Conservation (phyloP, 1,140 invertebrate species). For the Scaptomyza hsui region DNA sequence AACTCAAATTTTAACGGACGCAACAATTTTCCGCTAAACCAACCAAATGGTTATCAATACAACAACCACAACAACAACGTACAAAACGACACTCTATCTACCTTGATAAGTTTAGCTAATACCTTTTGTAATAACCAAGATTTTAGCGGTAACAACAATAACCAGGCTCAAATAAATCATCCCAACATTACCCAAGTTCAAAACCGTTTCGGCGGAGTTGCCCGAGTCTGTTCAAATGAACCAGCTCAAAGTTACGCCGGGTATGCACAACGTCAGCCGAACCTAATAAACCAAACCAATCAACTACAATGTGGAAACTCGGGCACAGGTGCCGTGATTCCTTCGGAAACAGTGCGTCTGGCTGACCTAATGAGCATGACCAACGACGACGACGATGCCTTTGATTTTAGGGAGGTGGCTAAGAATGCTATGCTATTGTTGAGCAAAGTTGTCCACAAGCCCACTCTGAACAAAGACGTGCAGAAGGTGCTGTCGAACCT, state of each 20-base stretch:
- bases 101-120: conserved; percentile 17
- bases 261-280: background rate
- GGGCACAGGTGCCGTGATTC: background rate
- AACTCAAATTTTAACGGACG: background rate
- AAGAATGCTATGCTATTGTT: conserved; percentile 56
- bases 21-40: background rate
- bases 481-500: conserved; percentile 50
- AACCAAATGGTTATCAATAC: conserved; percentile 3
- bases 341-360: conserved; percentile 18
- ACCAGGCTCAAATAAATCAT: background rate
- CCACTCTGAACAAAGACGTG: conserved; percentile 41
- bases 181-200: background rate
- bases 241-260: background rate
- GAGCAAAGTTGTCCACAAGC: conserved; percentile 41
- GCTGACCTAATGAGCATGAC: conserved; percentile 27
- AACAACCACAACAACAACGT: background rate
- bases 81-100: background rate
- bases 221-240: background rate
- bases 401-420: conserved; percentile 37
- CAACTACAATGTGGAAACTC: conserved; percentile 13
- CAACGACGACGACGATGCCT: background rate
- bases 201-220: background rate
- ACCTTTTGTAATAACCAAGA: background rate
- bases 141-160: background rate
- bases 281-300: background rate